These are phyloP conservation scores for Nemurella pictetii DNA, from an alignment of 2,888 invertebrate genomes.

Conservation along the genomic window DNA sequence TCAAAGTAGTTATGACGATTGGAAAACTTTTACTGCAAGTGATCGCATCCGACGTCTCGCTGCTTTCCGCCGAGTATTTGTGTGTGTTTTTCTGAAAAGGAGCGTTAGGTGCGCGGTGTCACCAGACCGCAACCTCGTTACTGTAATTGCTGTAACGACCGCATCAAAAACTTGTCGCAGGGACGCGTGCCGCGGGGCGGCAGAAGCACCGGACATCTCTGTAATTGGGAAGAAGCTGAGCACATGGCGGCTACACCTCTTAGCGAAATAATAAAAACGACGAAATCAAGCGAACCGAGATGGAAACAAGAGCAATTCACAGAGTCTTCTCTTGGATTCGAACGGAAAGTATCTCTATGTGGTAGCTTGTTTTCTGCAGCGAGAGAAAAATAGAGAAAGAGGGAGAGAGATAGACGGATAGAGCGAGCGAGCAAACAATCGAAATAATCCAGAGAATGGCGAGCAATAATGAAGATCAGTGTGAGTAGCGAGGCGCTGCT, in stretches of 20 bases:
- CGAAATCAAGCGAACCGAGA: background rate
- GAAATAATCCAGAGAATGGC: slow-evolving; percentile 26
- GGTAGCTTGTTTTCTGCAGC: background rate
- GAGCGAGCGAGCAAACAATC: slow-evolving; percentile 28
- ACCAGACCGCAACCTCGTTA: too few relatives aligned
- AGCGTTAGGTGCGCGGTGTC: too few relatives aligned
- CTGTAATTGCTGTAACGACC: background rate
- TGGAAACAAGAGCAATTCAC: background rate
- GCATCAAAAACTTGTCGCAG: background rate
- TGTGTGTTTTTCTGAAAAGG: too few relatives aligned
- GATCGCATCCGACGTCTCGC: too few relatives aligned
- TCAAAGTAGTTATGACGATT: too few relatives aligned
- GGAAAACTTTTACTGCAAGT: too few relatives aligned
- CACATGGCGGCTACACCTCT: background rate
- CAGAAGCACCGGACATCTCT: background rate
- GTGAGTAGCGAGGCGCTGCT: background rate
- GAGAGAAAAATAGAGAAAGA: slow-evolving; percentile 22
- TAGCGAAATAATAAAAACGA: background rate
- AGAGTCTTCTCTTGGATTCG: too few relatives aligned
- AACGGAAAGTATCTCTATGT: background rate
- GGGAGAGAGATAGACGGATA: slow-evolving; percentile 29
- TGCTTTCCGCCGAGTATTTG: too few relatives aligned
- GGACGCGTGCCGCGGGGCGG: background rate
- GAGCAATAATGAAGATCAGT: slow-evolving; percentile 25
- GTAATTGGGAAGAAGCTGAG: background rate